Percentiles rank a stretch among this genome's conserved stretches.
Evolutionary conservation across 2,113 vertebrate species (phyloP).

Genomic region (Crypturellus undulatus): DNA sequence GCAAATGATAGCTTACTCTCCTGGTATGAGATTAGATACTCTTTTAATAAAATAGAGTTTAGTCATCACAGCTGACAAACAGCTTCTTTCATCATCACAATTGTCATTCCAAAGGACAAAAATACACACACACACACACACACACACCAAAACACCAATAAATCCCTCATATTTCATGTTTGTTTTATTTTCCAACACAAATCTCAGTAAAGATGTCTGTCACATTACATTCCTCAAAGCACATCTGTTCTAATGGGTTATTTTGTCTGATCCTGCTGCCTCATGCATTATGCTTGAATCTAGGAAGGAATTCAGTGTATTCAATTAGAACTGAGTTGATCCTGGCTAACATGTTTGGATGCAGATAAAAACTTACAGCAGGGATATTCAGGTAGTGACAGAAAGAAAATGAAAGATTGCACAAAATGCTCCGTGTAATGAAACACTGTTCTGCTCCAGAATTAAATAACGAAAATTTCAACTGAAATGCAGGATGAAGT

Average conservation of each 20-base stretch:
- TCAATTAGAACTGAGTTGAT: background rate
- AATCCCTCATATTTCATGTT: background rate
- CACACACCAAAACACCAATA: too few relatives aligned
- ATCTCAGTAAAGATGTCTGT: background rate
- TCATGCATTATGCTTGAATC: background rate
- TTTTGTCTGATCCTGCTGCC: background rate
- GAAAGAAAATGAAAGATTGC: background rate
- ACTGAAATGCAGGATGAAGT: background rate
- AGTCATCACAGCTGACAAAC: background rate
- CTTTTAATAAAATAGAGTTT: background rate
- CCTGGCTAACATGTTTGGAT: background rate
- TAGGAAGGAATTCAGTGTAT: background rate
- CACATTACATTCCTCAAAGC: background rate
- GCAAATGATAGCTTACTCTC: background rate
- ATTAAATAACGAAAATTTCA: background rate
- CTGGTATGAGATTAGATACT: background rate
- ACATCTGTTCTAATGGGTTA: background rate
- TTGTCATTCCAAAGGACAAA: background rate
- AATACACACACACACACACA: background rate
- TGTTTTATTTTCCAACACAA: background rate
- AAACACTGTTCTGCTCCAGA: background rate
- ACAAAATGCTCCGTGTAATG: background rate
- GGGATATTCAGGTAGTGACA: background rate
- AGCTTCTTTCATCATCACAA: background rate
- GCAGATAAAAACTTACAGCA: background rate